Conservation (phyloP, 1,140 invertebrate genomes). For the Microplitis mediator region DNA sequence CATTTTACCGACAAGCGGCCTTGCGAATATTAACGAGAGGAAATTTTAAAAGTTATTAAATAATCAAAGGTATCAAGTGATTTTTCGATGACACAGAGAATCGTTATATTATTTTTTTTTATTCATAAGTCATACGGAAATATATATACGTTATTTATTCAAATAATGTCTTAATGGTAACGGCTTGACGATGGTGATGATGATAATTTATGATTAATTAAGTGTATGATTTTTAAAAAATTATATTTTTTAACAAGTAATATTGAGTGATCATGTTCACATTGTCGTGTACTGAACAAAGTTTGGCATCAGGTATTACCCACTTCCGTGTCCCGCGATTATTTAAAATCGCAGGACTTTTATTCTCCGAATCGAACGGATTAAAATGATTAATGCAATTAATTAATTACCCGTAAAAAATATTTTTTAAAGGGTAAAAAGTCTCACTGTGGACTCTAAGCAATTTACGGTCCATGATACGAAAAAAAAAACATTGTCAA, state of each 20-base stretch:
- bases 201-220: background rate
- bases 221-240: background rate
- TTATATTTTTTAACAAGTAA: background rate
- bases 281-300: background rate
- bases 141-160: background rate
- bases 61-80: background rate
- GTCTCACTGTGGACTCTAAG: too few relatives aligned
- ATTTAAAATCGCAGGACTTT: too few relatives aligned
- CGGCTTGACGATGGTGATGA: background rate
- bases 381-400: too few relatives aligned
- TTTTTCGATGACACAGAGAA: slow-evolving; percentile 23
- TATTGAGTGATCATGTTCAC: background rate
- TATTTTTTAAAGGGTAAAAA: too few relatives aligned
- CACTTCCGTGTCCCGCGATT: too few relatives aligned
- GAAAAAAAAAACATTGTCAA: too few relatives aligned
- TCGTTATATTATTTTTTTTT: too few relatives aligned
- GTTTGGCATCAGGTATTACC: too few relatives aligned
- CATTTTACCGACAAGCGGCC: slow-evolving; percentile 7
- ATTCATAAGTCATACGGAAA: too few relatives aligned
- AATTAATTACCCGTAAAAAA: too few relatives aligned
- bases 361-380: too few relatives aligned
- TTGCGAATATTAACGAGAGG: background rate
- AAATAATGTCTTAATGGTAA: background rate
- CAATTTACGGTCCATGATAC: too few relatives aligned
- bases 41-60: background rate